Evolutionary conservation across 2,113 vertebrate species (phyloP), one percentile per base, ranked within the genome.

Genomic region (Apteryx owenii): DNA sequence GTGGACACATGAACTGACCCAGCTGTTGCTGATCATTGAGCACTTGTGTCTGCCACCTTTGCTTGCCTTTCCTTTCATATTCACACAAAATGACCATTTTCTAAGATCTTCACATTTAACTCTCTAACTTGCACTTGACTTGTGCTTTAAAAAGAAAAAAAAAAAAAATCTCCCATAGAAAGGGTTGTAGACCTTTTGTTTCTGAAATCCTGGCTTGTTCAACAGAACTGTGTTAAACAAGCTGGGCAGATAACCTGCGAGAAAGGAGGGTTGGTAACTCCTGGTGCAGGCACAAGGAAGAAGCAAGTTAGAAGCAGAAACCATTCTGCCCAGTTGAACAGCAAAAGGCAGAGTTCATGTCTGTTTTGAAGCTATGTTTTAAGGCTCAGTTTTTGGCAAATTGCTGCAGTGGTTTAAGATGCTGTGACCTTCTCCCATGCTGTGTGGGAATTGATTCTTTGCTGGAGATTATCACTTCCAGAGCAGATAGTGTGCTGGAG

Each of bases 401-500:
- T 6, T 22, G n/a, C 66, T 76, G 33, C 53, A 6, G 4, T 58
- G 56, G 46, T 61, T 16, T 20, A 68, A 44, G 60, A 26, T 77
- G 38, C 29, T 85, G 2, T 25, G 68, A 38, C 31, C 3, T 80
- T 94, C n/a, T 88, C 16, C 31, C 10, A 2, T 72, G 26, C 29
- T 42, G 6, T 65, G 40, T 38, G 81, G 38, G 38, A 66, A 48
- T 26, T 20, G 22, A 17, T 46, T 72, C 10, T 65, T 69, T 46
- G 13, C 70, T 89, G 66, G 29, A n/a, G 8, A 5, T 40, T 58
- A n/a, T 68, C 69, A 54, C 18, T 84, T 82, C 15, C 29, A 48
- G 46, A 0, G 0, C 2, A 61, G 51, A 17, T 31, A 70, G 31
- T 20, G 46, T 8, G 5, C 31, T 85, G 48, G 51, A 87, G 38